Evolutionary conservation across 2,797 vertebrate species (phyloP).

Genomic region (Trachurus trachurus): DNA sequence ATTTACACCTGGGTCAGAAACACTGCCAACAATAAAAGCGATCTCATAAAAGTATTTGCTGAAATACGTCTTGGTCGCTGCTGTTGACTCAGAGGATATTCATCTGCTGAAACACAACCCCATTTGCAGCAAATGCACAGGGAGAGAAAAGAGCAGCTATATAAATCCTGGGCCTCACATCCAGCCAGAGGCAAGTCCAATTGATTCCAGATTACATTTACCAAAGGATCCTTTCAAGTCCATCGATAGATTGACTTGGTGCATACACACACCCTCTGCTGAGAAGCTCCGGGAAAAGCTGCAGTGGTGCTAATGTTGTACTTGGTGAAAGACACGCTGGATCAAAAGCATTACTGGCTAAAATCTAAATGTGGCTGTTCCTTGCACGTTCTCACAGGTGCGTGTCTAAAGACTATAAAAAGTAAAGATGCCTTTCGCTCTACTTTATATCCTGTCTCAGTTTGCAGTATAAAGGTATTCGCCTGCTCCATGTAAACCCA

Average conservation of each 20-base stretch:
- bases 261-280: constrained; percentile 18
- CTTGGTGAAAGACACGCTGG: constrained; percentile 3
- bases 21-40: constrained; percentile 22
- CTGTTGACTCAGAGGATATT: constrained; percentile 43
- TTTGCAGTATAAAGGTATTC: constrained; percentile 7
- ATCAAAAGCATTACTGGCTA: constrained; percentile 5
- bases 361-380: not conserved
- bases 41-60: constrained; percentile 35
- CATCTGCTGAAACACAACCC: constrained; percentile 32
- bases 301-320: constrained; percentile 19
- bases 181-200: constrained; percentile 41
- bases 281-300: constrained; percentile 33
- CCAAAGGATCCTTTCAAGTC: constrained; percentile 46
- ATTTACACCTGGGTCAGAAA: constrained; percentile 19
- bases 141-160: constrained; percentile 27
- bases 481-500: constrained; percentile 21
- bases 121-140: constrained; percentile 19
- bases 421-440: not conserved
- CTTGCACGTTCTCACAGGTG: not conserved
- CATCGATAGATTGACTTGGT: constrained; percentile 39
- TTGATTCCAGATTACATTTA: constrained; percentile 59
- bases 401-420: not conserved
- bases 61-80: constrained; percentile 17
- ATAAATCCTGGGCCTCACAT: constrained; percentile 52
- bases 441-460: not conserved